phyloP scores from a whole-genome alignment of 2,797 vertebrate genomes.

The Amniataba percoides region DNA sequence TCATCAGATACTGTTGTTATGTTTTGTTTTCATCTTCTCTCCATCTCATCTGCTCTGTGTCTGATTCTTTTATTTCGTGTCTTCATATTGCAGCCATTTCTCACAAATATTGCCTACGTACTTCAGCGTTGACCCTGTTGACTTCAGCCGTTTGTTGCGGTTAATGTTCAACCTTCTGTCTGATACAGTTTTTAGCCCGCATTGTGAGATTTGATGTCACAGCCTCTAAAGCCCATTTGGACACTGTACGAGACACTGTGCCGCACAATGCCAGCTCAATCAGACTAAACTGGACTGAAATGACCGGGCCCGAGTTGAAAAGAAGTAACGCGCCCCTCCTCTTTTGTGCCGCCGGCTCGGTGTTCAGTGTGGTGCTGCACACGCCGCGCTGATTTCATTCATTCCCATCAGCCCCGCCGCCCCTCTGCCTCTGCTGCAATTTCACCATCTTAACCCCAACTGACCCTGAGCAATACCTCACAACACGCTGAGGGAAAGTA shows the following conservation, averaged over 20 bases:
- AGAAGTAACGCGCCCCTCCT: slow-evolving; percentile 1
- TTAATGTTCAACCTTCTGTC: background rate
- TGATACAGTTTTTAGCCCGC: background rate
- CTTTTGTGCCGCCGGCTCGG: slow-evolving; percentile 38
- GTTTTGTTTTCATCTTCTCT: background rate
- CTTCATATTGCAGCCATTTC: background rate
- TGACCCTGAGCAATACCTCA: slow-evolving; percentile 36
- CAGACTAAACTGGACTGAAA: slow-evolving; percentile 28
- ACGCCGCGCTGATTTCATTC: slow-evolving; percentile 57
- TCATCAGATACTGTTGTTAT: background rate
- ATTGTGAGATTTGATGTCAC: background rate
- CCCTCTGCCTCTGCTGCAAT: slow-evolving; percentile 62
- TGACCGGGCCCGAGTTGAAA: slow-evolving; percentile 27
- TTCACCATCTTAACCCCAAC: slow-evolving; percentile 64
- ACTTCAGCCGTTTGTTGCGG: background rate
- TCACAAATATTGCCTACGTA: background rate
- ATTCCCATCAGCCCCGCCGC: slow-evolving; percentile 44
- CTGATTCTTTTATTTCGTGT: background rate
- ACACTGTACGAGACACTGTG: background rate
- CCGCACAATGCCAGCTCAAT: background rate
- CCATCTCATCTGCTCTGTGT: background rate
- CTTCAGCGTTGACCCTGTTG: background rate
- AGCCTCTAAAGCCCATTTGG: slow-evolving; percentile 8
- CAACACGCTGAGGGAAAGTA: slow-evolving; percentile 16
- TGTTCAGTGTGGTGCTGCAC: slow-evolving; percentile 21